phyloP scores from a whole-genome alignment of 2,113 vertebrate species.

The Lampris incognitus region DNA sequence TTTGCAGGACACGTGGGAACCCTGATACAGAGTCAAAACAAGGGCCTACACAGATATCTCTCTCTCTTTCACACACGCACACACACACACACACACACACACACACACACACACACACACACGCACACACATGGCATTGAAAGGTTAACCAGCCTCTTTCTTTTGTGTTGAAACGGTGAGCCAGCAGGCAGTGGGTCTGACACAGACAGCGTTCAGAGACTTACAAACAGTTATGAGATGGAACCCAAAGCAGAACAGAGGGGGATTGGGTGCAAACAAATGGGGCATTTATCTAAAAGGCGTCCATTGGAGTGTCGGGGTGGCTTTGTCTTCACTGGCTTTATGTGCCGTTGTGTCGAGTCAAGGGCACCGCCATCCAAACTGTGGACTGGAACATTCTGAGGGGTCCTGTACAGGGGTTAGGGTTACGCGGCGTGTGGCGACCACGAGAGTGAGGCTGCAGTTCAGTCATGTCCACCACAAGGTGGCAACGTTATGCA shows the following conservation, averaged over 20 bases:
- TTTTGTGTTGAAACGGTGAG: conserved; percentile 5
- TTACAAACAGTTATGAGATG: conserved; percentile 38
- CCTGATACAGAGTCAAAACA: neutral
- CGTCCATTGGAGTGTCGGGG: conserved; percentile 38
- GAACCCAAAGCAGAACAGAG: conserved; percentile 49
- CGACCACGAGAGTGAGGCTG: conserved; percentile 7
- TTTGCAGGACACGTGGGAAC: too few relatives aligned
- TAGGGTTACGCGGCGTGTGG: neutral
- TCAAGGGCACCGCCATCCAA: conserved; percentile 52
- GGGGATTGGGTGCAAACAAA: conserved; percentile 28
- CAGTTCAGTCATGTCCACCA: conserved; percentile 30
- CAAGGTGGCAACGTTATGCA: conserved; percentile 39
- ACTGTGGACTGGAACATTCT: conserved; percentile 75
- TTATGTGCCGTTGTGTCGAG: conserved; percentile 51
- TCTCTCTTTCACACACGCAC: neutral
- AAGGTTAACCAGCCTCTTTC: neutral
- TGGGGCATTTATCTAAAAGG: conserved; percentile 27
- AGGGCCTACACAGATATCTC: neutral
- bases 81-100: neutral
- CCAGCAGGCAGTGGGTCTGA: neutral
- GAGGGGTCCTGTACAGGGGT: too few relatives aligned
- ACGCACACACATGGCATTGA: neutral
- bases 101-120: conserved; percentile 3
- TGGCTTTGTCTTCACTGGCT: conserved; percentile 57
- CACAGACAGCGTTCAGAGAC: conserved; percentile 4